A percentile compares a stretch with the other conserved stretches of the same genome.
Evolutionary conservation across 2,888 invertebrate species (phyloP).

Genomic region (Sesamia inferens): DNA sequence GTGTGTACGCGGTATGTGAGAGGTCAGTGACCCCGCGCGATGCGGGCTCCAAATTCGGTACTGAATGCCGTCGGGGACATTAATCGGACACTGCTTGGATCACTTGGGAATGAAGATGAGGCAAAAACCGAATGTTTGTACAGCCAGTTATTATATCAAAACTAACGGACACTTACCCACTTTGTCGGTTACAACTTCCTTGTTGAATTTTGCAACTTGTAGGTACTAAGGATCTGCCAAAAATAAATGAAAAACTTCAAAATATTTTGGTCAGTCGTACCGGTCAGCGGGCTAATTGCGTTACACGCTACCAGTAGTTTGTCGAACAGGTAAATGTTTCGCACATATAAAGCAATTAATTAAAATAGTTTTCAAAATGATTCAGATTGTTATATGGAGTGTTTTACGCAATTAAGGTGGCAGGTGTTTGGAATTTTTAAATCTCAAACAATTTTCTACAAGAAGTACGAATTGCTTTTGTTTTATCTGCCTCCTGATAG

Average conservation of each 20-base stretch:
- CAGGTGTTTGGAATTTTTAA: not conserved
- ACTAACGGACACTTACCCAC: slow-evolving; percentile 13
- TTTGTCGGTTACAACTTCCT: slow-evolving; percentile 13
- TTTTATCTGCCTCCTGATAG: not conserved
- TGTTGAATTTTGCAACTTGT: not conserved
- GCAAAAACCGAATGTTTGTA: slow-evolving; percentile 58
- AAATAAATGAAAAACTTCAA: not conserved
- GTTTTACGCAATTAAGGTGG: not conserved
- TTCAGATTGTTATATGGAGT: not conserved
- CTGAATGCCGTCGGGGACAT: slow-evolving; percentile 79
- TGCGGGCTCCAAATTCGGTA: slow-evolving; percentile 86
- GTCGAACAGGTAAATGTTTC: not conserved
- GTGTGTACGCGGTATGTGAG: slow-evolving; percentile 70
- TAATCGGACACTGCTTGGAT: slow-evolving; percentile 80
- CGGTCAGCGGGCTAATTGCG: not conserved
- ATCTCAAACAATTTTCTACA: not conserved
- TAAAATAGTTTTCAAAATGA: not conserved
- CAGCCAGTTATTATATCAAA: slow-evolving; percentile 50
- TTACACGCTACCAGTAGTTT: not conserved
- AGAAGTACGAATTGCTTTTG: not conserved
- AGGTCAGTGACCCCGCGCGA: slow-evolving; percentile 80
- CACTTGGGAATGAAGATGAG: slow-evolving; percentile 66
- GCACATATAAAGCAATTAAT: not conserved
- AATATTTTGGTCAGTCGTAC: not conserved
- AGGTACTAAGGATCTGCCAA: slow-evolving; percentile 7